Evolutionary conservation across 2,797 vertebrate species (phyloP).

Genomic region (Hemitrygon akajei): DNA sequence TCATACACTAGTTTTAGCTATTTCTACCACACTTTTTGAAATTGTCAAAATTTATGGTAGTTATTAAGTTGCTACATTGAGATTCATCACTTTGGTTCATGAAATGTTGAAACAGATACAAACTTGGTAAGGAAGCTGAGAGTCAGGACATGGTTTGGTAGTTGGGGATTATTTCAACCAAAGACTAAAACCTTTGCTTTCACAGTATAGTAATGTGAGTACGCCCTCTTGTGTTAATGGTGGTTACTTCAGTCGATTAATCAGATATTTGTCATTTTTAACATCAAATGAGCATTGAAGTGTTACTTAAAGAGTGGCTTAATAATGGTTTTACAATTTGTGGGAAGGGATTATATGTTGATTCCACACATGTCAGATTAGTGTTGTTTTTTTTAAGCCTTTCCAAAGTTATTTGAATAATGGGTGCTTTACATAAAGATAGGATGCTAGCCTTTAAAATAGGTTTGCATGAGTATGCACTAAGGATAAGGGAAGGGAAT

Average conservation of each 20-base stretch:
- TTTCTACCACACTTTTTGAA: too few relatives aligned
- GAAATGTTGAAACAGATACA: not conserved
- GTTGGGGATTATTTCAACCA: not conserved
- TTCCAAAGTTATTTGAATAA: not conserved
- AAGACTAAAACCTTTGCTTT: not conserved
- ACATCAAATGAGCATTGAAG: not conserved
- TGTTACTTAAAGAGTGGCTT: not conserved
- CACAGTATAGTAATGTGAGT: not conserved
- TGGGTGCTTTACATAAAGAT: not conserved
- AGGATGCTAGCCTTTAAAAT: not conserved
- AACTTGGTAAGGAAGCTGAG: not conserved
- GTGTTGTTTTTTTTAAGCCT: too few relatives aligned
- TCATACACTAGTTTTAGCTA: too few relatives aligned
- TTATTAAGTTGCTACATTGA: not conserved
- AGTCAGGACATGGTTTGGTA: not conserved
- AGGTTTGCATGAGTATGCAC: not conserved
- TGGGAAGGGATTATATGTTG: not conserved
- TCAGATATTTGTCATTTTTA: not conserved
- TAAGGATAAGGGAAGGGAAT: not conserved
- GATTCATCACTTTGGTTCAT: not conserved
- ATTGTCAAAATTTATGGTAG: not conserved
- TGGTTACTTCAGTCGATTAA: not conserved
- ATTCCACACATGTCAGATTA: not conserved
- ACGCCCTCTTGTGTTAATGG: not conserved
- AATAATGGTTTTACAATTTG: not conserved